Evolutionary conservation across 2,888 invertebrate genomes (phyloP).

Genomic region (Strigamia transsilvanica): DNA sequence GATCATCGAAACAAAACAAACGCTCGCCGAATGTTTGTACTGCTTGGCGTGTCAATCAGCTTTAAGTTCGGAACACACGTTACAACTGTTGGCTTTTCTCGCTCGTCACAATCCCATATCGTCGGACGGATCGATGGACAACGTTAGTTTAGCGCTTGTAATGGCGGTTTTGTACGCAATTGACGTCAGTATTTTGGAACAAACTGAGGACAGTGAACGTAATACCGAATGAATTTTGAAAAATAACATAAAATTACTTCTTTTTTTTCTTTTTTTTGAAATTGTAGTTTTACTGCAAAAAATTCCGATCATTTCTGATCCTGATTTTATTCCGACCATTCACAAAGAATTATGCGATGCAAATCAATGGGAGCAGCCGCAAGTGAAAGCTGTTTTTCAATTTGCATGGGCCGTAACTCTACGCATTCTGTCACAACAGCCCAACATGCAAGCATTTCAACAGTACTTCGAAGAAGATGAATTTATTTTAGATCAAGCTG

Average conservation of each 20-base stretch:
- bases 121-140: conserved; percentile 78
- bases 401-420: conserved; percentile 77
- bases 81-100: conserved; percentile 65
- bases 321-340: conserved; percentile 61
- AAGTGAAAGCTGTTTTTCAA: conserved; percentile 69
- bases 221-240: conserved; percentile 50
- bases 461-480: conserved; percentile 77
- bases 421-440: conserved; percentile 63
- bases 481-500: conserved; percentile 78
- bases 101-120: conserved; percentile 61
- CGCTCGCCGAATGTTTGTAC: conserved; percentile 78
- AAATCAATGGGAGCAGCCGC: conserved; percentile 66
- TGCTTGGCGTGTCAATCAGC: conserved; percentile 79
- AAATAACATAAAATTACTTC: not conserved
- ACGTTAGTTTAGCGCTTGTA: conserved; percentile 78
- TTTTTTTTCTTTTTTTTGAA: not conserved
- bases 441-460: conserved; percentile 61
- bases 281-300: conserved; percentile 60
- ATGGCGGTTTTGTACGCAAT: conserved; percentile 85
- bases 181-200: conserved; percentile 77
- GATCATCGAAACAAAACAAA: conserved; percentile 77
- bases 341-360: conserved; percentile 67
- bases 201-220: conserved; percentile 64
- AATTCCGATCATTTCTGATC: conserved; percentile 64
- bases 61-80: conserved; percentile 76